These are phyloP conservation scores for Cyprinus carpio DNA, from an alignment of 2,113 vertebrate genomes.

Conservation along the genomic window DNA sequence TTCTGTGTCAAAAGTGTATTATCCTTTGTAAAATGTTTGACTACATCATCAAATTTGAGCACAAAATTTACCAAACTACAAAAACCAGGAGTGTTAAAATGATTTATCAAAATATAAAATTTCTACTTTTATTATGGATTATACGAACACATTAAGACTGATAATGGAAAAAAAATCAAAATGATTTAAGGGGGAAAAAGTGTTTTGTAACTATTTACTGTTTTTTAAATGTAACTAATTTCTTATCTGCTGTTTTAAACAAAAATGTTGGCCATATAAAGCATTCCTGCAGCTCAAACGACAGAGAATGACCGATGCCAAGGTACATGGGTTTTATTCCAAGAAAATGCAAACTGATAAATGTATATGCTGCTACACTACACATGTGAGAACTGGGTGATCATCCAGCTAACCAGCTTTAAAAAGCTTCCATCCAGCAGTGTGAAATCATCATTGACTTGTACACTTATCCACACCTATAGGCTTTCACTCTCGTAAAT, in stretches of 20 bases:
- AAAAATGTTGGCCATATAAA: background rate
- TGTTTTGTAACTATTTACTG: too few relatives aligned
- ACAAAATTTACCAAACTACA: background rate
- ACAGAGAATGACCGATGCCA: background rate
- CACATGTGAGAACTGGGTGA: background rate
- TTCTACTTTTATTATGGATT: background rate
- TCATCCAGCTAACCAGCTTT: background rate
- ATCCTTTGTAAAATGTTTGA: background rate
- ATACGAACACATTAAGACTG: background rate
- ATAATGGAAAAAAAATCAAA: background rate
- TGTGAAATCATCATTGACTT: background rate
- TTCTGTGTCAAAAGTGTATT: background rate
- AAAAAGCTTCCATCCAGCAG: background rate
- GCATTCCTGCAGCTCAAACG: background rate
- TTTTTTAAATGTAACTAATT: too few relatives aligned
- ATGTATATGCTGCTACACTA: background rate
- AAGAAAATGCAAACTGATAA: background rate
- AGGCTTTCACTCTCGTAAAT: background rate
- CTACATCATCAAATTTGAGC: background rate
- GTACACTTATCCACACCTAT: background rate
- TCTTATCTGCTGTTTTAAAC: too few relatives aligned
- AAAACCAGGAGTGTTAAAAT: background rate
- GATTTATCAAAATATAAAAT: background rate
- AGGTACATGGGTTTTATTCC: background rate
- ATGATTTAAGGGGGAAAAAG: background rate